Percentiles rank a stretch among this genome's conserved stretches.
These are phyloP conservation scores for Lampris megalopsis DNA, from an alignment of 2,113 vertebrate genomes.

Conservation along the genomic window DNA sequence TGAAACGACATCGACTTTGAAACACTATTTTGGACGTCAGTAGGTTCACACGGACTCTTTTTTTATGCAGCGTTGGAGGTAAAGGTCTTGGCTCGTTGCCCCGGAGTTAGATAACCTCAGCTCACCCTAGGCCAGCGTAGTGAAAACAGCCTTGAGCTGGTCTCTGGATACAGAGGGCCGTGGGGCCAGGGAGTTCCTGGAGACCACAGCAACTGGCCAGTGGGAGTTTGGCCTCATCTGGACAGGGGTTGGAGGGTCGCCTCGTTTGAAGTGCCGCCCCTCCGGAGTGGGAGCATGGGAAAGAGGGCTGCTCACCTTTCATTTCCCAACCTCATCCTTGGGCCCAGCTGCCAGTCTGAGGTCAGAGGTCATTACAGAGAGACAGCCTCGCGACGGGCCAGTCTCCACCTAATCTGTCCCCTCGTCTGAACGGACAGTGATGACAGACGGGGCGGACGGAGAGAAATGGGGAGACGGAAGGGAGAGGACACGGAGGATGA, in stretches of 20 bases:
- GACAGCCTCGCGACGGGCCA: conserved; percentile 27
- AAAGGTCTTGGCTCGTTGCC: conserved; percentile 42
- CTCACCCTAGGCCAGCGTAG: conserved; percentile 66
- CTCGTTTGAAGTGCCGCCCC: conserved; percentile 70
- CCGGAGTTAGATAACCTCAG: conserved; percentile 70
- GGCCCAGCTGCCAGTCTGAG: conserved; percentile 51
- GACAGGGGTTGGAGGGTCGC: conserved; percentile 60
- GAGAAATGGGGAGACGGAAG: conserved; percentile 20
- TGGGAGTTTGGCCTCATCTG: conserved; percentile 62
- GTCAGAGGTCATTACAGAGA: conserved; percentile 51
- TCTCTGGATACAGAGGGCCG: conserved; percentile 64
- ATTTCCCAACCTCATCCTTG: conserved; percentile 58
- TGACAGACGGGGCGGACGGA: conserved; percentile 41
- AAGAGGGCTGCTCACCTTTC: conserved; percentile 63
- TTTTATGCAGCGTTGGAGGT: conserved; percentile 27
- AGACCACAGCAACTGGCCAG: conserved; percentile 47
- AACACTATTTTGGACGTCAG: conserved; percentile 24
- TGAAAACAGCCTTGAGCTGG: conserved; percentile 66
- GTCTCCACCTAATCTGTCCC: conserved; percentile 62
- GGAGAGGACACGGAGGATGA: conserved; percentile 35
- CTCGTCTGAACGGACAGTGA: conserved; percentile 41
- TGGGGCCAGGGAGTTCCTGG: conserved; percentile 46
- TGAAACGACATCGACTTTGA: conserved; percentile 11
- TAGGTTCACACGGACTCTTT: conserved; percentile 30
- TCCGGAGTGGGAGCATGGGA: conserved; percentile 74